Conservation (phyloP, 2,113 vertebrate species). For the Crotalus viridis region DNA sequence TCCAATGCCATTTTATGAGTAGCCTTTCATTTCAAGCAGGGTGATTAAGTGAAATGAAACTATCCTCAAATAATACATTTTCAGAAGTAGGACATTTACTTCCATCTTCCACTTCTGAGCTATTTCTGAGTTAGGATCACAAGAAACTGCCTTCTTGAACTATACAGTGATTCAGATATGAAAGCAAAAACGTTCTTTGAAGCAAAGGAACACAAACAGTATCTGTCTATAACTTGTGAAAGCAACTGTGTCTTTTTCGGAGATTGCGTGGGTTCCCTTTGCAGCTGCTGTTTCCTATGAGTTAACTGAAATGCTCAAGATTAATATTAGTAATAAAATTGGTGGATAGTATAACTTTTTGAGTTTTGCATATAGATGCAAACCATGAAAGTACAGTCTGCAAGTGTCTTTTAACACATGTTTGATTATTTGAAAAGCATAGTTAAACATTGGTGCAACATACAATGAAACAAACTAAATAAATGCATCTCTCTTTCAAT, state of each 20-base stretch:
- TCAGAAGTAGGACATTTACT: background rate
- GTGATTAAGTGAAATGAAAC: background rate
- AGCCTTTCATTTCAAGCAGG: background rate
- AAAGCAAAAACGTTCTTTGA: background rate
- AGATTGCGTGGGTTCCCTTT: background rate
- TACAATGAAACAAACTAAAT: slow-evolving; percentile 25
- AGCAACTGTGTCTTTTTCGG: background rate
- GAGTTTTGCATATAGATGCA: background rate
- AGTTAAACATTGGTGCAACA: slow-evolving; percentile 54
- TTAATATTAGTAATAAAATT: background rate
- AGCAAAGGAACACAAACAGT: background rate
- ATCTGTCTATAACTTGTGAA: background rate
- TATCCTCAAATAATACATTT: background rate
- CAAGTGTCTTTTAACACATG: slow-evolving; percentile 20
- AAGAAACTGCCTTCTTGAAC: background rate
- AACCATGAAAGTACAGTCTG: background rate
- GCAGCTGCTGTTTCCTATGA: background rate
- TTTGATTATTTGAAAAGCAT: slow-evolving; percentile 5
- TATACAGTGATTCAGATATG: background rate
- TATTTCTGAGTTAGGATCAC: background rate
- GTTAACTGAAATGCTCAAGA: background rate
- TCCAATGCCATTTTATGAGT: background rate
- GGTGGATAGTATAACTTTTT: background rate
- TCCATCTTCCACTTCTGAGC: background rate
- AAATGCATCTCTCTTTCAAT: background rate